Base-by-base conservation (phyloP, 2,113 vertebrate genomes). In the Oncorhynchus mykiss region DNA sequence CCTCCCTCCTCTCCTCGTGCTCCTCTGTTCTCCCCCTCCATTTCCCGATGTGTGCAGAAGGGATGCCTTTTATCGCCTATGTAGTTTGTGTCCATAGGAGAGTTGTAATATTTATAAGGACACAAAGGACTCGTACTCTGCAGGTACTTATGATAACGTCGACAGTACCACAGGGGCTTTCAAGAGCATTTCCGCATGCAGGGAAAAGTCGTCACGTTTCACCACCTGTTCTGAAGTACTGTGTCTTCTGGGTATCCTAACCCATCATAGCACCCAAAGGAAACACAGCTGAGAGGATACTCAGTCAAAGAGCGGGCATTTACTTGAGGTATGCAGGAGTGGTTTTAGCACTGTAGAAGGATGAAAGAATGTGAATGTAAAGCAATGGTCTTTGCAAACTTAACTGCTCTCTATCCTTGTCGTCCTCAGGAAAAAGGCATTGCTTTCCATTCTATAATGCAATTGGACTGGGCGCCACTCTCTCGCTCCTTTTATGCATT, bases 11-110 rank as follows among this genome's bases (percentile, higher is more conserved):
- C 78, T 75, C 49, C 76, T 80, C 54, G 67, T 57, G 74, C 74
- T 80, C 60, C 24, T 31, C 34, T 72, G 74, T 67, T 76, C 67
- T 68, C 9, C 9, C 9, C 39, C 39, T 45, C 39, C 8, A 9
- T 45, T 11, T 78, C 54, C 22, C 39, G 13, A 0, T 31, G 66
- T 59, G 70, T 27, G 65, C 49, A 78, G 74, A 77, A 67, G 49
- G 9, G 59, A 31, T 48, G 65, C 78, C 74, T 59, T 83, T 65
- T 75, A 70, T 67, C 66, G 74, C 45, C 49, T 20, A 24, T 16
- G 27, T 82, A 78, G 76, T 78, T 80, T 80, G 78, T 85, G 72
- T 67, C 71, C 76, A 57, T 65, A 67, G 70, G 31, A 59, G 62
- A 76, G 74, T 60, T 1, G 8, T 49, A 74, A 75, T 66, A 71